Percentiles rank a stretch among this genome's conserved stretches.
These are phyloP conservation scores for Halotydeus destructor DNA, from an alignment of 1,140 invertebrate genomes.

Conservation along the genomic window DNA sequence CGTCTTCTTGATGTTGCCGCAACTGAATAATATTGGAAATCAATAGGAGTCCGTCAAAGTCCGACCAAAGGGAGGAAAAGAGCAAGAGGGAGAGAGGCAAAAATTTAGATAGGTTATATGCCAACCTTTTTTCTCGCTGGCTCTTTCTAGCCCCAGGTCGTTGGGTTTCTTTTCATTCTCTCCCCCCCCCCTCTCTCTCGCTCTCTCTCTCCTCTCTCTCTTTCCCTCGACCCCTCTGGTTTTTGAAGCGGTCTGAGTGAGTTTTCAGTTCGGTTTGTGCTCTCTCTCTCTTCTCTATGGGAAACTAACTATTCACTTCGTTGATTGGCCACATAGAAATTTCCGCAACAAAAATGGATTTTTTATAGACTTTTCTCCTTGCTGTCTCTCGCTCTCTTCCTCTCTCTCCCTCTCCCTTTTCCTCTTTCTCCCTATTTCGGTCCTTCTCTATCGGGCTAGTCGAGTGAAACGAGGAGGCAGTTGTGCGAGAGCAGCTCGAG, in stretches of 20 bases:
- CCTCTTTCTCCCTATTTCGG: background rate
- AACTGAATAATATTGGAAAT: slow-evolving; percentile 1
- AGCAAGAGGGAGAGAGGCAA: background rate
- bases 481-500: no score
- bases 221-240: no score
- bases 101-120: background rate
- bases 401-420: background rate
- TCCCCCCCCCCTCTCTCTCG: no score
- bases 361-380: background rate
- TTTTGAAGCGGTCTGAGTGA: background rate
- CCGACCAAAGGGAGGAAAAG: background rate
- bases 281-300: background rate
- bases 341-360: background rate
- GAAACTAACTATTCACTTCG: slow-evolving; percentile 1
- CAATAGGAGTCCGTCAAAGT: background rate
- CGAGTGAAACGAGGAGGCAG: no score
- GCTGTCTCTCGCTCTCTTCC: background rate
- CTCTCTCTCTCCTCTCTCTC: no score
- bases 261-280: background rate
- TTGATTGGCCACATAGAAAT: background rate
- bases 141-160: no score
- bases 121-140: no score
- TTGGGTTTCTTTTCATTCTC: no score
- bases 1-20: no score
- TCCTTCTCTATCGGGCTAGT: background rate